These are phyloP conservation scores for Furcula furcula DNA, from an alignment of 2,888 invertebrate species.

Conservation along the genomic window DNA sequence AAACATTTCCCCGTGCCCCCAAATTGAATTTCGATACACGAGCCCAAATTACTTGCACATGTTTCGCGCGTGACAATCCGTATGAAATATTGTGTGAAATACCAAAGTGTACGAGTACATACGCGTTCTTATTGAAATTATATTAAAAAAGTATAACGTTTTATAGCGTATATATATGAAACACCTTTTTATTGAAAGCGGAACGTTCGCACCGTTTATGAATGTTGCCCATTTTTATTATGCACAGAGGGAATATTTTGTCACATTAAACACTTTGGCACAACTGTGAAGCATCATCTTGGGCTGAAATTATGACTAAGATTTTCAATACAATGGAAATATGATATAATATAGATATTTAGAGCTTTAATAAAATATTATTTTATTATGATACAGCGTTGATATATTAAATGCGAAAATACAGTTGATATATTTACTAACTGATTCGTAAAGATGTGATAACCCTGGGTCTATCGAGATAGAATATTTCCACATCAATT, in stretches of 20 bases:
- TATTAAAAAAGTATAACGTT: slow-evolving; percentile 19
- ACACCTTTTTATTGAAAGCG: slow-evolving; percentile 31
- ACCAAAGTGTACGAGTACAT: slow-evolving; percentile 24
- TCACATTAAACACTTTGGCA: slow-evolving; percentile 29
- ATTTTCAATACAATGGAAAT: too few relatives aligned
- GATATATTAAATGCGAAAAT: too few relatives aligned
- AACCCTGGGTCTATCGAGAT: too few relatives aligned
- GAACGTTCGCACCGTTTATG: slow-evolving; percentile 17
- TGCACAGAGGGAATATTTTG: slow-evolving; percentile 27
- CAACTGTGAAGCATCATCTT: slow-evolving; percentile 11
- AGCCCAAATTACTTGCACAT: slow-evolving; percentile 30
- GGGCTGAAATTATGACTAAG: too few relatives aligned
- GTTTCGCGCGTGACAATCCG: slow-evolving; percentile 34
- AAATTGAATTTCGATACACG: slow-evolving; percentile 45
- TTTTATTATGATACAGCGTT: too few relatives aligned
- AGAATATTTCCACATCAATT: too few relatives aligned
- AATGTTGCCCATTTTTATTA: slow-evolving; percentile 27
- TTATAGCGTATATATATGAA: slow-evolving; percentile 6
- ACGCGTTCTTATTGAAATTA: too few relatives aligned
- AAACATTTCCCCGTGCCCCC: slow-evolving; percentile 34
- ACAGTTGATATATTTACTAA: too few relatives aligned
- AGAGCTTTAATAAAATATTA: too few relatives aligned
- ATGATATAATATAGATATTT: too few relatives aligned
- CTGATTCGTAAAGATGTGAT: too few relatives aligned
- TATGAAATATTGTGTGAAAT: slow-evolving; percentile 32